Conservation (phyloP, 2,888 invertebrate genomes). For the Aethes cnicana region DNA sequence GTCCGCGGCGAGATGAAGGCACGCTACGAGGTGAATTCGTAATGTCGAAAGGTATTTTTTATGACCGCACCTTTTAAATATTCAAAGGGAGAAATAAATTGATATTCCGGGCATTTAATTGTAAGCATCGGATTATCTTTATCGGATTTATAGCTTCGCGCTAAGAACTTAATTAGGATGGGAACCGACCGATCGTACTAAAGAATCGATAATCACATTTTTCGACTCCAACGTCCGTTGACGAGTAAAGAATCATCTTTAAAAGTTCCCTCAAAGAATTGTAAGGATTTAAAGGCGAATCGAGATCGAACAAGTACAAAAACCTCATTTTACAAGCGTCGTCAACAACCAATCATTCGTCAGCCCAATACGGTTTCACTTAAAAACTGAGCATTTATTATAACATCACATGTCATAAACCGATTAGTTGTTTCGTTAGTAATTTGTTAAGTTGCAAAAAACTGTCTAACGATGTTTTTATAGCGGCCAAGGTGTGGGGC, state of each 20-base stretch:
- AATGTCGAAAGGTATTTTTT: slow-evolving; percentile 60
- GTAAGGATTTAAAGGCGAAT: no score
- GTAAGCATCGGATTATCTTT: slow-evolving; percentile 30
- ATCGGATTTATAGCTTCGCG: slow-evolving; percentile 27
- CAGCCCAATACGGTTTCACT: slow-evolving; percentile 11
- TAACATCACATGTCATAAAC: slow-evolving; percentile 72
- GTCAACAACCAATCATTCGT: no score
- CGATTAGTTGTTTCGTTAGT: slow-evolving; percentile 58
- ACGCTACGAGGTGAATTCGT: slow-evolving; percentile 64
- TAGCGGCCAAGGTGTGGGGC: slow-evolving; percentile 51
- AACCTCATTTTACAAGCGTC: no score
- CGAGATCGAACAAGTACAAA: no score
- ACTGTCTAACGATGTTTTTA: slow-evolving; percentile 72
- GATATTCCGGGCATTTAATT: slow-evolving; percentile 32
- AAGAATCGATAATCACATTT: not conserved
- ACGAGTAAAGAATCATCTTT: no score
- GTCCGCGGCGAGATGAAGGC: slow-evolving; percentile 74
- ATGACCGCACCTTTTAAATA: slow-evolving; percentile 44
- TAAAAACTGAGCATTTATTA: slow-evolving; percentile 47
- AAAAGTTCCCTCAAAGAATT: no score
- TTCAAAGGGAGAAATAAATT: slow-evolving; percentile 40
- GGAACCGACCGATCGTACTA: slow-evolving; percentile 5
- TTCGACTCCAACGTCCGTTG: no score
- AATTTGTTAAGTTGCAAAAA: slow-evolving; percentile 56
- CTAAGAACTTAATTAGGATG: slow-evolving; percentile 28